Base-by-base conservation (phyloP, 2,888 invertebrate species). In the Orthonevra nobilis region DNA sequence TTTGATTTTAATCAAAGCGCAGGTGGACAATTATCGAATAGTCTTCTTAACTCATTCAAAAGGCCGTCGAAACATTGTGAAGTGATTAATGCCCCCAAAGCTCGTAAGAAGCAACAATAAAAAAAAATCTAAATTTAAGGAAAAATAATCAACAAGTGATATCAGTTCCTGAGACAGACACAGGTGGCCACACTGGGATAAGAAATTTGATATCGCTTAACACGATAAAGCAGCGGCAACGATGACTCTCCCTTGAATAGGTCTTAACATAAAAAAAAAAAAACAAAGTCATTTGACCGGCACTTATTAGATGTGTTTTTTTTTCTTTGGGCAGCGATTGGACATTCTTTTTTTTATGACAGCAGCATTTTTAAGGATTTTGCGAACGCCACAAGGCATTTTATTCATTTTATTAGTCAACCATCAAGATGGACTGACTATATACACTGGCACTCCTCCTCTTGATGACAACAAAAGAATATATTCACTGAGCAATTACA, bases 381-480 rank as follows among this genome's bases (percentile, higher is more conserved):
- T n/a, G n/a, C n/a, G n/a, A n/a, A n/a, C n/a, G n/a, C 36, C 69
- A 64, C 58, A 56, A 52, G 69, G 34, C 52, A 61, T 61, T 74
- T 69, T 42, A 63, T 69, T n/a, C 69, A 69, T 42, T 56, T 46
- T 9, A 12, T 54, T 63, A 17, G 54, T 56, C 38, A 15, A 38
- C 46, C n/a, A n/a, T n/a, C n/a, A n/a, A n/a, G 60, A 36, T 58
- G 58, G 58, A 64, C 58, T 61, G 63, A 63, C 63, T 61, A 32
- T 38, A 12, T 54, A 70, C 60, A 60, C 36, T 63, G 69, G 50
- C 70, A 75, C 75, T 64, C 38, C 58, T 52, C 58, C 60, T 64
- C 56, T 75, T n/a, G n/a, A 69, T 70, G 70, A 63, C 77, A 77
- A 77, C 77, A 77, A 77, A 77, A 77, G 77, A 70, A 72, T 60